Evolutionary conservation across 2,888 invertebrate species (phyloP).

Genomic region (Lycia hirtaria): DNA sequence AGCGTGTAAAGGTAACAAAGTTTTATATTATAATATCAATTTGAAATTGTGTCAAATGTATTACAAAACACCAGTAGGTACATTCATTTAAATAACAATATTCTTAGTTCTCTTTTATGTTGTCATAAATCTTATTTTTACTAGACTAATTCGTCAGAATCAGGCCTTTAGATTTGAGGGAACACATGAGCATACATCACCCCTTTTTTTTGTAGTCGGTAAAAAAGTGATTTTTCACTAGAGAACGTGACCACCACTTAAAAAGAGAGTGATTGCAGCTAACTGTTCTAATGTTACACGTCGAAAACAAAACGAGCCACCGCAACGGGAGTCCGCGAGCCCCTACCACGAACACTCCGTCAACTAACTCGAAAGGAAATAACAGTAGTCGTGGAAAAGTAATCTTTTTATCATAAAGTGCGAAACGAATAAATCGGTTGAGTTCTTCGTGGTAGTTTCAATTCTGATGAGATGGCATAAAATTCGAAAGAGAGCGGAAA

Average conservation of each 20-base stretch:
- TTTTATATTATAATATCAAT: too few species aligned
- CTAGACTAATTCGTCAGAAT: too few species aligned
- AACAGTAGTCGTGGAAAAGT: not conserved
- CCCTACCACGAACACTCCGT: constrained; percentile 39
- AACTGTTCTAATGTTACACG: constrained; percentile 46
- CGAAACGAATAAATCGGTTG: constrained; percentile 3
- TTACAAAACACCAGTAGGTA: too few species aligned
- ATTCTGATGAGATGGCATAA: too few species aligned
- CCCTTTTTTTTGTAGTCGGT: not conserved
- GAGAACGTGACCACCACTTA: not conserved
- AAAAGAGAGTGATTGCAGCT: constrained; percentile 27
- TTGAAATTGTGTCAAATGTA: too few species aligned
- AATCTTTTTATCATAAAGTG: not conserved
- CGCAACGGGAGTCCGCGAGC: constrained; percentile 39
- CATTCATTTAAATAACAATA: too few species aligned
- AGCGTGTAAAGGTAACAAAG: too few species aligned
- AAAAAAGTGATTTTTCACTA: not conserved
- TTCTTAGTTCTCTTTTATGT: too few species aligned
- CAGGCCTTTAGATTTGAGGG: not conserved
- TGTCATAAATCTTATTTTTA: too few species aligned
- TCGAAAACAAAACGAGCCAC: constrained; percentile 50
- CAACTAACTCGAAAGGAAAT: not conserved
- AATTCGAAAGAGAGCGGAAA: too few species aligned
- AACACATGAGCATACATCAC: not conserved
- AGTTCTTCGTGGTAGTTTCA: too few species aligned